These are phyloP conservation scores for Mimachlamys varia DNA, from an alignment of 2,888 invertebrate species.

Conservation along the genomic window DNA sequence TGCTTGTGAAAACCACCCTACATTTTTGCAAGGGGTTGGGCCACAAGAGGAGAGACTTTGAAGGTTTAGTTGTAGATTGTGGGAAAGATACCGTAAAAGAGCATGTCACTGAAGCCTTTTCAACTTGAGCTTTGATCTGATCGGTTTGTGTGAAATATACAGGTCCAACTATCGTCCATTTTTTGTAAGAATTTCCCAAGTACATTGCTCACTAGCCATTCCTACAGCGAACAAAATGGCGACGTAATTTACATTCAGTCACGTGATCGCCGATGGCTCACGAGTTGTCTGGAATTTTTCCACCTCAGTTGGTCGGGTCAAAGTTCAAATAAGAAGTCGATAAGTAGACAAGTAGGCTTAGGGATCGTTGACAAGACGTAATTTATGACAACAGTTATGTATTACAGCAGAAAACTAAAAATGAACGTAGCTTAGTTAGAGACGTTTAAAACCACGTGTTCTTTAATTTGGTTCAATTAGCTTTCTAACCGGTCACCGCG, in stretches of 20 bases:
- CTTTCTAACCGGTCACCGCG: too few species aligned
- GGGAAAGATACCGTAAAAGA: constrained; percentile 55
- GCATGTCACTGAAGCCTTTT: constrained; percentile 55
- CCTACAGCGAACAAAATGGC: constrained; percentile 55
- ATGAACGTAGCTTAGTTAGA: too few species aligned
- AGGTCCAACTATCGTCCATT: constrained; percentile 52
- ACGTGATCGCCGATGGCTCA: constrained; percentile 47
- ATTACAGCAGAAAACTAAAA: too few species aligned
- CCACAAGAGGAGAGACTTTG: constrained; percentile 48
- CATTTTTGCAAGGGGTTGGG: constrained; percentile 45
- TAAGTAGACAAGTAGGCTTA: too few species aligned
- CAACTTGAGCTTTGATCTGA: constrained; percentile 52
- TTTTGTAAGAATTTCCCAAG: constrained; percentile 49
- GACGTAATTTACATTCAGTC: constrained; percentile 52
- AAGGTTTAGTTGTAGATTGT: constrained; percentile 48
- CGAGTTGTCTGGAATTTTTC: constrained; percentile 17
- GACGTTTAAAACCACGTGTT: too few species aligned
- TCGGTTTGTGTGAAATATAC: constrained; percentile 51
- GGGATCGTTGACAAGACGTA: too few species aligned
- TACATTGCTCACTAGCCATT: constrained; percentile 51
- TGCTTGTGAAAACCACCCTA: constrained; percentile 48
- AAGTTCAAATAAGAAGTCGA: not conserved
- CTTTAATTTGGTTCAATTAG: too few species aligned
- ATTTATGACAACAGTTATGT: too few species aligned
- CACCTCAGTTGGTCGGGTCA: not conserved